Base-by-base conservation (phyloP, 2,113 vertebrate species). In the Archilochus colubris region DNA sequence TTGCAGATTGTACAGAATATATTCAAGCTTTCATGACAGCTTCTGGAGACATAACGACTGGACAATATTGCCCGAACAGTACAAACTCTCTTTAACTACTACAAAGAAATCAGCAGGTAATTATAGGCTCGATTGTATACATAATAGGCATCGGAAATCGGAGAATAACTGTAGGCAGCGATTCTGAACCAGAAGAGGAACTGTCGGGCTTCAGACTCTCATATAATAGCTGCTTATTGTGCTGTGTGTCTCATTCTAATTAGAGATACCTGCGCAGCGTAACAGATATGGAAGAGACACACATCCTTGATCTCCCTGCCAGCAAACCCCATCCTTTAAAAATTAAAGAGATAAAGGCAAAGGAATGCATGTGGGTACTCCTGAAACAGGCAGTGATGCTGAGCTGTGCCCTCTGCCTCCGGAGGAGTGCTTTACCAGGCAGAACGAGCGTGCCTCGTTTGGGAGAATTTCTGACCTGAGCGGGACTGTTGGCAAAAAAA, bases 21-120 rank as follows among this genome's bases (percentile, higher is more conserved):
- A 82, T 57, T 79, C 61, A 94, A 58, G 69, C 36, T 83, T 87
- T 92, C 90, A 55, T 74, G 94, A 93, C 89, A 91, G 81, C 57
- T 96, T 95, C 86, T 95, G 92, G 78, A 96, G 89, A 89, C 88
- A 80, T 91, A 96, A 89, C 87, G 91, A 93, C 93, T 80, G 81
- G 64, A 82, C 82, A 84, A 72, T 91, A 94, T 94, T 93, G 72
- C 72, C 85, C 70, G 67, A 93, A 86, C 63, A 67, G 94, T 95
- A 59, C 44, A 67, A 87, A 86, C 82, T 89, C 93, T 76, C 89
- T 95, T 94, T 93, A 82, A 94, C 91, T 89, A 74, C 90, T 84
- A 93, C 93, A 96, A 97, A 96, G 96, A 97, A 96, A 97, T 84
- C 78, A 97, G 69, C 85, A 96, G 95, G 93, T 97, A 91, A 96